Evolutionary conservation across 2,797 vertebrate species (phyloP).

Genomic region (Acomys russatus): DNA sequence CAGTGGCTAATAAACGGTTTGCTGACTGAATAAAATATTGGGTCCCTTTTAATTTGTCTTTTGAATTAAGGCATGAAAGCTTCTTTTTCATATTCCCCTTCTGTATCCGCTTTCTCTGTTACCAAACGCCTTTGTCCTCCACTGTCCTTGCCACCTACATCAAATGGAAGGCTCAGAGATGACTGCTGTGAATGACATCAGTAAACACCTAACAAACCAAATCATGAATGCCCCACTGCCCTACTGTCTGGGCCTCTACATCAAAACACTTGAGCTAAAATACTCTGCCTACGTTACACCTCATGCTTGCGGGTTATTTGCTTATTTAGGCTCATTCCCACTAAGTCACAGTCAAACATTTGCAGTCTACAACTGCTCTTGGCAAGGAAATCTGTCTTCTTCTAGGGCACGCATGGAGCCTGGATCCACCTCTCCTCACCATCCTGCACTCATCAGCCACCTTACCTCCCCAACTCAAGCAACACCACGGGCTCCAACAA

Average conservation of each 20-base stretch:
- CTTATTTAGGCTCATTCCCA: not conserved
- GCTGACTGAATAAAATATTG: not conserved
- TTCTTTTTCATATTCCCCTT: not conserved
- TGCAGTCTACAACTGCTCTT: not conserved
- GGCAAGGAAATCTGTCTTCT: not conserved
- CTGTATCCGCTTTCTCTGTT: not conserved
- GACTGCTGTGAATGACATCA: not conserved
- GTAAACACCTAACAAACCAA: not conserved
- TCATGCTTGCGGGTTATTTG: not conserved
- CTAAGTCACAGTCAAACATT: not conserved
- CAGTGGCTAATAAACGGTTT: not conserved
- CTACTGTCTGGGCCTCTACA: not conserved
- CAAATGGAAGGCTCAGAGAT: not conserved
- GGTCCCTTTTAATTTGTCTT: not conserved
- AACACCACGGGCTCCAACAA: not conserved
- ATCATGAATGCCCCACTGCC: not conserved
- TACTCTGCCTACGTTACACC: not conserved
- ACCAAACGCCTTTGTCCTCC: not conserved
- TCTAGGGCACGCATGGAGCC: too few species aligned
- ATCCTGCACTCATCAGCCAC: not conserved
- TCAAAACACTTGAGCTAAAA: not conserved
- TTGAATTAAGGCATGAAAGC: not conserved
- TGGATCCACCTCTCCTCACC: not conserved
- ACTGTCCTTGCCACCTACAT: not conserved
- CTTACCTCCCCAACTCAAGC: not conserved